A percentile compares a stretch with the other conserved stretches of the same genome.
Evolutionary conservation across 2,888 invertebrate species (phyloP).

Genomic region (Drosophila percnosoma): DNA sequence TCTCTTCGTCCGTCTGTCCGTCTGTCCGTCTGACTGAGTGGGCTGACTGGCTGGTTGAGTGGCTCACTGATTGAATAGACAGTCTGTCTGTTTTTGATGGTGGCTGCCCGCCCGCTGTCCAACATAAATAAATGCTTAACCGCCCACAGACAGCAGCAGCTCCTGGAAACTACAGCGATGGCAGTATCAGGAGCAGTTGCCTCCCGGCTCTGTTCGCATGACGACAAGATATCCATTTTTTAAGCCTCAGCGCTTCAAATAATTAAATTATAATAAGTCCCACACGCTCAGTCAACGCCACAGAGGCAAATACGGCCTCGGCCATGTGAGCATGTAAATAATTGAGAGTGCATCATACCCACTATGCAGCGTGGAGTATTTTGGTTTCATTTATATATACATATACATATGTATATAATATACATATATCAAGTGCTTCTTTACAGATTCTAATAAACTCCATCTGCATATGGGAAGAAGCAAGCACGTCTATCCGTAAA

Average conservation of each 20-base stretch:
- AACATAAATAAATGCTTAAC: constrained; percentile 72
- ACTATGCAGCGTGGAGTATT: background rate
- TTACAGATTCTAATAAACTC: background rate
- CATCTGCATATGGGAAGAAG: background rate
- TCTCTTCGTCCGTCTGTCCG: constrained; percentile 4
- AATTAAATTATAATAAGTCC: constrained; percentile 71
- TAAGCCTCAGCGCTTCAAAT: constrained; percentile 74
- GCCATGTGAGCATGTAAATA: background rate
- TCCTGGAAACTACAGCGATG: constrained; percentile 37
- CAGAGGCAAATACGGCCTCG: background rate
- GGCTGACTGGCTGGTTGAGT: constrained; percentile 42
- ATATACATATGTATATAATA: too few species aligned
- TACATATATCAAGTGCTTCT: too few species aligned
- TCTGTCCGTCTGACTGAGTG: constrained; percentile 33
- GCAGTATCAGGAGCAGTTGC: background rate
- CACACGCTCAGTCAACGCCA: constrained; percentile 1
- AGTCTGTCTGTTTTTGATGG: constrained; percentile 50
- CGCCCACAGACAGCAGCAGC: constrained; percentile 31
- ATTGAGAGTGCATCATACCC: background rate
- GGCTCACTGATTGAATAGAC: constrained; percentile 75
- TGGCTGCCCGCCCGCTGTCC: constrained; percentile 3
- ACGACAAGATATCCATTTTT: constrained; percentile 74
- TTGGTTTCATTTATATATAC: background rate
- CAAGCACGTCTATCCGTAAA: background rate
- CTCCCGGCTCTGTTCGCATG: constrained; percentile 46